Evolutionary conservation across 2,888 invertebrate species (phyloP).

Genomic region (Aphidius colemani): DNA sequence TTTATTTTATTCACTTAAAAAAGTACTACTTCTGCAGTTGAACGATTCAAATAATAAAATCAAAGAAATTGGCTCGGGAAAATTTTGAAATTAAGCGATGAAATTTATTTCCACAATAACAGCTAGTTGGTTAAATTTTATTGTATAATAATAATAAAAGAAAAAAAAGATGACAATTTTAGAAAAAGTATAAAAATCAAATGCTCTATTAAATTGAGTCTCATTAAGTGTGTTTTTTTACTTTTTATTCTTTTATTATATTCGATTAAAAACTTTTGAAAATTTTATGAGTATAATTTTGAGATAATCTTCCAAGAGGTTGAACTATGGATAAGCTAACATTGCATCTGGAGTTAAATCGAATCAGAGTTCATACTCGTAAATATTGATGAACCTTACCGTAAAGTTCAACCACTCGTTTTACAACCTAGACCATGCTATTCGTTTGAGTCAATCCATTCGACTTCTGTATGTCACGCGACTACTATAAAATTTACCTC

Average conservation of each 20-base stretch:
- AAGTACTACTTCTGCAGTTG: too few species aligned
- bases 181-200: too few species aligned
- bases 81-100: too few species aligned
- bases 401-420: slow-evolving; percentile 44
- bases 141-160: too few species aligned
- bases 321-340: slow-evolving; percentile 28
- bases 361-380: slow-evolving; percentile 42
- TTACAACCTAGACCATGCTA: slow-evolving; percentile 38
- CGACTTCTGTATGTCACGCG: slow-evolving; percentile 29
- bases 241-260: background rate
- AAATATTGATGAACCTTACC: slow-evolving; percentile 43
- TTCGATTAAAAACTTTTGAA: slow-evolving; percentile 31
- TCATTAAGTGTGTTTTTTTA: too few species aligned
- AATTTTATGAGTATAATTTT: slow-evolving; percentile 33
- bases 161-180: too few species aligned
- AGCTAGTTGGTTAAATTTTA: too few species aligned
- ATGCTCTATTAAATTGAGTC: too few species aligned
- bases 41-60: too few species aligned
- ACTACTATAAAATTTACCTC: slow-evolving; percentile 29
- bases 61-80: too few species aligned
- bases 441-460: slow-evolving; percentile 28
- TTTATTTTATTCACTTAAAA: too few species aligned
- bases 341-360: slow-evolving; percentile 37
- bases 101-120: too few species aligned
- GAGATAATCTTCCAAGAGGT: slow-evolving; percentile 22